Conservation (phyloP, 1,140 invertebrate genomes). For the Tetragonula clypearis region DNA sequence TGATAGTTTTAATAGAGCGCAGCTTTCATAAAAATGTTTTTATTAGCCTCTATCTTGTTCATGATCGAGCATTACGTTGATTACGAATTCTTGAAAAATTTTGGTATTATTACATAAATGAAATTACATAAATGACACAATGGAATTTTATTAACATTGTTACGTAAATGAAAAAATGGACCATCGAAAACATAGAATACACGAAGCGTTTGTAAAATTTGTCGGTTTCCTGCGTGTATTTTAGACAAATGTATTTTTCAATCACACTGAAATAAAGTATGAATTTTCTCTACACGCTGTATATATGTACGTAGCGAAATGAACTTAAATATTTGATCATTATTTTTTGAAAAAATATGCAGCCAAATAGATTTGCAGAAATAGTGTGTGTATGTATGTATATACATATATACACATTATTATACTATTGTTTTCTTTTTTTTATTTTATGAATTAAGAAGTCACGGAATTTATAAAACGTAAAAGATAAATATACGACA, state of each 20-base stretch:
- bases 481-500: neutral
- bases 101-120: neutral
- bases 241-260: neutral
- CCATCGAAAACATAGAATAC: neutral
- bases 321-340: neutral
- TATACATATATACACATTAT: too few species aligned
- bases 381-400: neutral
- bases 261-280: neutral
- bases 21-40: neutral
- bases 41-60: conserved; percentile 9
- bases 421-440: too few species aligned
- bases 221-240: neutral
- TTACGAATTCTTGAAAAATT: conserved; percentile 1
- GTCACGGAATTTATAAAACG: neutral
- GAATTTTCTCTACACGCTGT: neutral
- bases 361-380: neutral
- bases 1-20: neutral
- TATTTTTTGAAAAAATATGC: neutral
- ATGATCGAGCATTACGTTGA: neutral
- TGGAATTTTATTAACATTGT: too few species aligned
- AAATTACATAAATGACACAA: too few species aligned
- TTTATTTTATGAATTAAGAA: too few species aligned
- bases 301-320: conserved; percentile 15
- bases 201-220: neutral
- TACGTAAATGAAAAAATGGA: neutral